These are phyloP conservation scores for Drosophila azteca DNA, from an alignment of 1,140 invertebrate species.

Conservation along the genomic window DNA sequence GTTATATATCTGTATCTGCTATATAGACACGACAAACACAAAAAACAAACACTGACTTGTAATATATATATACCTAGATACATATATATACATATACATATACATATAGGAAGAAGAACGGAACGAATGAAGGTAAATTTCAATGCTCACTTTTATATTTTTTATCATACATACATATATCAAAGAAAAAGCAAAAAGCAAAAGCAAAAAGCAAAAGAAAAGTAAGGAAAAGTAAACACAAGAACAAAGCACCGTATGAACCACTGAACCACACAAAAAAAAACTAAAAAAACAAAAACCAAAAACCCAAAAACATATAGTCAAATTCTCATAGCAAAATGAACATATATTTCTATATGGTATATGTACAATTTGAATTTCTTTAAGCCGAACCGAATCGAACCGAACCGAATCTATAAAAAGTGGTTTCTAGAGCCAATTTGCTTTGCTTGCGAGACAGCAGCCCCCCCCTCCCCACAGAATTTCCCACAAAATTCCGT, in stretches of 20 bases:
- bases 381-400: too few species aligned
- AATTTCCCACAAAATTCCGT: slow-evolving; percentile 21
- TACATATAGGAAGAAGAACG: slow-evolving; percentile 33
- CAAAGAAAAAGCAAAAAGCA: slow-evolving; percentile 40
- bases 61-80: slow-evolving; percentile 43
- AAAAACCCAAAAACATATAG: slow-evolving; percentile 33
- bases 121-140: slow-evolving; percentile 38
- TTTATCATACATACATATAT: slow-evolving; percentile 74
- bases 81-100: slow-evolving; percentile 36
- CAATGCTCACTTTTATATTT: slow-evolving; percentile 80
- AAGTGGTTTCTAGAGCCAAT: slow-evolving; percentile 40
- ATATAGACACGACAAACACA: slow-evolving; percentile 45
- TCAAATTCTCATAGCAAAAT: slow-evolving; percentile 29
- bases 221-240: slow-evolving; percentile 25
- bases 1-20: slow-evolving; percentile 77
- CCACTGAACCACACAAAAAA: slow-evolving; percentile 44
- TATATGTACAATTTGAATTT: slow-evolving; percentile 40
- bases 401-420: slow-evolving; percentile 9
- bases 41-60: slow-evolving; percentile 58
- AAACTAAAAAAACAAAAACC: background rate
- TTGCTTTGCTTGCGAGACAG: slow-evolving; percentile 50
- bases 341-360: slow-evolving; percentile 50
- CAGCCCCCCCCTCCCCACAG: too few species aligned
- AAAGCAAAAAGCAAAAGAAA: slow-evolving; percentile 47
- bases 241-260: slow-evolving; percentile 67